phyloP scores from a whole-genome alignment of 2,888 invertebrate species.

The Chrysolina haemoptera region DNA sequence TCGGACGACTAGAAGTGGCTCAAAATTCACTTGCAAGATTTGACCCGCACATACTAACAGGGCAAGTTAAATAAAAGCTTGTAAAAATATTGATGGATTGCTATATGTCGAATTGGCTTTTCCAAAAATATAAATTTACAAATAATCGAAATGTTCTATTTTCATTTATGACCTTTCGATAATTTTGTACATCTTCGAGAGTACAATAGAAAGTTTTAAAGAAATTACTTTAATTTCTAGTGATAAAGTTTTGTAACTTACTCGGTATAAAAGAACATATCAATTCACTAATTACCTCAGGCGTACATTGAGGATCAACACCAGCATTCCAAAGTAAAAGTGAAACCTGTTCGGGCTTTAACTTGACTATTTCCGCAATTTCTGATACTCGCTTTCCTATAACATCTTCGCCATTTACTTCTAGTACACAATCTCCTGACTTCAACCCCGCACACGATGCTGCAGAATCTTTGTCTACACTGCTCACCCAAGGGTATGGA shows the following conservation, averaged over 20 bases:
- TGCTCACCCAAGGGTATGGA: conserved; percentile 82
- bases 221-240: background rate
- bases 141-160: too few relatives aligned
- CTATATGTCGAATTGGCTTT: too few relatives aligned
- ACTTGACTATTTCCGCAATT: conserved; percentile 72
- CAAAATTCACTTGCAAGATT: too few relatives aligned
- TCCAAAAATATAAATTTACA: too few relatives aligned
- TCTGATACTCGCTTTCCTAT: conserved; percentile 72
- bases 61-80: too few relatives aligned
- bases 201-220: background rate
- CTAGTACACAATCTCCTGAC: conserved; percentile 81
- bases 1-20: too few relatives aligned
- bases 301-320: conserved; percentile 69
- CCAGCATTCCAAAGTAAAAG: conserved; percentile 72
- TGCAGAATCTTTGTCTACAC: conserved; percentile 75
- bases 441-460: conserved; percentile 78
- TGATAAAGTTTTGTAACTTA: conserved; percentile 35
- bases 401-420: conserved; percentile 73
- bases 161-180: background rate
- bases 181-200: background rate
- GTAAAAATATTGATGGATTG: too few relatives aligned
- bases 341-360: conserved; percentile 67
- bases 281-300: conserved; percentile 64
- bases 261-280: conserved; percentile 3
- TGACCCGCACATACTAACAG: too few relatives aligned